Base-by-base conservation (phyloP, 2,888 invertebrate species). In the Acronicta aceris region DNA sequence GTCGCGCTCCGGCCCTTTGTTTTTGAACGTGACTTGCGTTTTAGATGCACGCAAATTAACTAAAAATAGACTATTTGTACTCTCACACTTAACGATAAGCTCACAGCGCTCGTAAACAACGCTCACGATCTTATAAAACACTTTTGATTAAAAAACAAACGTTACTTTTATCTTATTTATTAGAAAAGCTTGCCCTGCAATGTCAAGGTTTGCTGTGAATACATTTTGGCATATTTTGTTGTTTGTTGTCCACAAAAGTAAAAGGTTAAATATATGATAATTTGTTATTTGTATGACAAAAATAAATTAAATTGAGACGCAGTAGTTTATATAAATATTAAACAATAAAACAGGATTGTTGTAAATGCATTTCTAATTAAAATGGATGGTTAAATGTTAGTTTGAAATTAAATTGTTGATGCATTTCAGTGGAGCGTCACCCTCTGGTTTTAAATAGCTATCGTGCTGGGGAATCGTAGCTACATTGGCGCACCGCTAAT, bases 401-500 rank as follows among this genome's bases (percentile, higher is more conserved):
- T 68, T 66, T 73, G 56, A 50, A 76, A 78, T 74, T 74, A 79
- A 85, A 82, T 78, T 76, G 85, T 84, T 83, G 82, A 86, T 89
- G 84, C 79, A 64, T 83, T 86, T 89, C 85, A 82, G 82, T 81
- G 63, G 57, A 66, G 71, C 74, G 81, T 83, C 91, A 88, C 93
- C 93, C 91, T 89, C 86, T 81, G 71, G 82, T 84, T 88, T 83
- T 86, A 89, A 91, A 91, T 88, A 88, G 85, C 81, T 77, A 81
- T 69, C 63, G 79, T 74, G 81, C 81, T 86, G 90, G 91, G 92
- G 89, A 85, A 82, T 78, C 79, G 81, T 73, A 79, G 82, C 82
- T 89, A 90, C 87, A 91, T 92, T 92, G 91, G 92, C 92, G 86
- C 83, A 86, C 89, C 87, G 85, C 89, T 89, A 90, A 89, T 91